Evolutionary conservation across 2,113 vertebrate genomes (phyloP).

Genomic region (Rhynchomys soricoides): DNA sequence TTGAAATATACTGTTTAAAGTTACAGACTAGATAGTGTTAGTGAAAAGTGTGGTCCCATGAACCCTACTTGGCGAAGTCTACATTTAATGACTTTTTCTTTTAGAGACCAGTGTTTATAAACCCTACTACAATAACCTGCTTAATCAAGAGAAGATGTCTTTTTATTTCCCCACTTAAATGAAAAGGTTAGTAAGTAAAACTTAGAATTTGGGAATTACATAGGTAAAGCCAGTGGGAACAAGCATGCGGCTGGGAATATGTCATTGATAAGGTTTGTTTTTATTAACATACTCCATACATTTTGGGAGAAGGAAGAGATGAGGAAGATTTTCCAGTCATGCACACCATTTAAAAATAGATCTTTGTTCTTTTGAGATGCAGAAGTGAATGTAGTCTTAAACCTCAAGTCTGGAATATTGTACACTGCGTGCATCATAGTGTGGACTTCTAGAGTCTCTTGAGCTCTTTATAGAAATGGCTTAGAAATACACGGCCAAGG

Average conservation of each 20-base stretch:
- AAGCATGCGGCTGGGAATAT: conserved; percentile 10
- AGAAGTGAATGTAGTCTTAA: conserved; percentile 23
- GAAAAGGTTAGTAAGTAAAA: background rate
- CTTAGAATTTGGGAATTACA: conserved; percentile 46
- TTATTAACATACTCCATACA: background rate
- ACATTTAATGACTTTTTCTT: background rate
- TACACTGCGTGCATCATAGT: conserved; percentile 5
- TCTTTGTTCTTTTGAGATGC: conserved; percentile 33
- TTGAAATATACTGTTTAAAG: conserved; percentile 12
- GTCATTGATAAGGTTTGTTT: conserved; percentile 8
- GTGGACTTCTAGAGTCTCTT: conserved; percentile 49
- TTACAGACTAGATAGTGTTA: conserved; percentile 9
- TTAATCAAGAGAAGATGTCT: conserved; percentile 52
- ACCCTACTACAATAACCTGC: background rate
- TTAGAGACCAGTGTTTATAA: background rate
- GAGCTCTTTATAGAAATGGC: conserved; percentile 31
- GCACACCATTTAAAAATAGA: conserved; percentile 7
- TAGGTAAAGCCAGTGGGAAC: background rate
- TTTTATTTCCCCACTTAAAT: conserved; percentile 45
- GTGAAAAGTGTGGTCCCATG: background rate
- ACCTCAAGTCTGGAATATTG: conserved; percentile 37
- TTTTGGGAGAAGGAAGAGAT: conserved; percentile 29
- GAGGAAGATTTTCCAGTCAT: conserved; percentile 45
- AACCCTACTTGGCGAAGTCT: conserved; percentile 7
- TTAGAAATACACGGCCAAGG: conserved; percentile 39